A percentile compares a stretch with the other conserved stretches of the same genome.
These are phyloP conservation scores for Megaleporinus macrocephalus DNA, from an alignment of 2,113 vertebrate species.

Conservation along the genomic window DNA sequence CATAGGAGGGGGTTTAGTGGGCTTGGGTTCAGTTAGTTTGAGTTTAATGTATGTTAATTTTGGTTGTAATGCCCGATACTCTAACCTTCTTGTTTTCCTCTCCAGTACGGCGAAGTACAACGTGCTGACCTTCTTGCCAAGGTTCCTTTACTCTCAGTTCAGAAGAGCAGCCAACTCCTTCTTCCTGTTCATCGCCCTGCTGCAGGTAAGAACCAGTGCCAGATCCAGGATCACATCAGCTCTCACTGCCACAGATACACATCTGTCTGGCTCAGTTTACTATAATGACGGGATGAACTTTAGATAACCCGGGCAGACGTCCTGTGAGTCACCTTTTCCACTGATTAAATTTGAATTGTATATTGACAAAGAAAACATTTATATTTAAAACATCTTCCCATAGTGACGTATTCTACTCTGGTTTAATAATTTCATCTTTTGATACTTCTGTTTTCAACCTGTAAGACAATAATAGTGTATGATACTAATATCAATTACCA, in stretches of 20 bases:
- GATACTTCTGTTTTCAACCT: neutral
- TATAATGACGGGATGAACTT: slow-evolving; percentile 13
- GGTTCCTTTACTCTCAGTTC: slow-evolving; percentile 99
- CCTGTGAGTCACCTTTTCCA: neutral
- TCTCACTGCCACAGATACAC: slow-evolving; percentile 5
- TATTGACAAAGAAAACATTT: neutral
- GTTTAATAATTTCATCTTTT: neutral
- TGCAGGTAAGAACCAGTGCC: slow-evolving; percentile 86
- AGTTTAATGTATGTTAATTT: neutral
- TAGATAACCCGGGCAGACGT: slow-evolving; percentile 8
- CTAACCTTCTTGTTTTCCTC: slow-evolving; percentile 48
- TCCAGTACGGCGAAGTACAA: slow-evolving; percentile 99
- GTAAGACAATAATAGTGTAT: neutral
- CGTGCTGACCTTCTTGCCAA: slow-evolving; percentile 94
- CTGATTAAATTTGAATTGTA: neutral
- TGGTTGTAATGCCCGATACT: neutral
- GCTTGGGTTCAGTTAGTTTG: neutral
- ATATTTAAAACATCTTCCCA: neutral
- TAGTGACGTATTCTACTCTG: neutral
- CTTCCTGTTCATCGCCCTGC: slow-evolving; percentile 98
- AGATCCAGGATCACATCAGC: slow-evolving; percentile 17
- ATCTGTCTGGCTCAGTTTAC: slow-evolving; percentile 15
- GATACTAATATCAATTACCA: too few relatives aligned
- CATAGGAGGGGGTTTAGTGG: too few relatives aligned
- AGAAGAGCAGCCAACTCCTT: slow-evolving; percentile 98